Evolutionary conservation across 2,888 invertebrate species (phyloP).

Genomic region (Linnaemya tessellans): DNA sequence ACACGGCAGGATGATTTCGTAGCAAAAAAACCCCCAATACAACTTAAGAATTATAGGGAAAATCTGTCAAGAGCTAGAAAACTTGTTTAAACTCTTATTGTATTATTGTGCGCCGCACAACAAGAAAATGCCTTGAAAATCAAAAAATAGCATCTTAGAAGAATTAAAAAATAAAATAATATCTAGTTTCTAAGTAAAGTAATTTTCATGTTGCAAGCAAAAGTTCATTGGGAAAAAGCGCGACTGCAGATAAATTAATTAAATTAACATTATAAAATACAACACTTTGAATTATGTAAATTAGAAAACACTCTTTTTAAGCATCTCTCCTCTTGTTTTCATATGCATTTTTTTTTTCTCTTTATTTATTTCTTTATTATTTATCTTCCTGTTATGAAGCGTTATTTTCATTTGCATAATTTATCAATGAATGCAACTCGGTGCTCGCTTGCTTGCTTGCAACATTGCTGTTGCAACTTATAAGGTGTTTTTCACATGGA

Average conservation of each 20-base stretch:
- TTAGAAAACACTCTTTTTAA: conserved; percentile 49
- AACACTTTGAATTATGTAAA: conserved; percentile 57
- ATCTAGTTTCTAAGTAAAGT: conserved; percentile 47
- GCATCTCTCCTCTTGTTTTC: conserved; percentile 8
- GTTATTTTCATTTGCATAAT: conserved; percentile 64
- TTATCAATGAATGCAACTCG: conserved; percentile 57
- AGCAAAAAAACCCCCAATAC: conserved; percentile 19
- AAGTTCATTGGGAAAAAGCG: neutral
- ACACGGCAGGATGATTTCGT: neutral
- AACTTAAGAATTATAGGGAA: conserved; percentile 43
- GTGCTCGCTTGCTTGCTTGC: conserved; percentile 14
- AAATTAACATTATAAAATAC: conserved; percentile 51
- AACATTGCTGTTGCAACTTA: conserved; percentile 38
- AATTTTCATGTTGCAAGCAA: neutral
- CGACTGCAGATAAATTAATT: conserved; percentile 58
- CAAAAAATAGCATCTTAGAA: conserved; percentile 23
- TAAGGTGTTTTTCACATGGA: conserved; percentile 58
- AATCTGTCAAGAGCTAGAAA: conserved; percentile 28
- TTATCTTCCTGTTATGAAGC: neutral
- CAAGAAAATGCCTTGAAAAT: conserved; percentile 36
- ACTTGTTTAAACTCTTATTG: conserved; percentile 16
- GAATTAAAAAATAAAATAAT: no score
- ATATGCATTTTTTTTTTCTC: conserved; percentile 9
- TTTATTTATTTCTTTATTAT: neutral
- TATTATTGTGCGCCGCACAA: conserved; percentile 14